Evolutionary conservation across 2,888 invertebrate species (phyloP).

Genomic region (Platerodrilus igneus): DNA sequence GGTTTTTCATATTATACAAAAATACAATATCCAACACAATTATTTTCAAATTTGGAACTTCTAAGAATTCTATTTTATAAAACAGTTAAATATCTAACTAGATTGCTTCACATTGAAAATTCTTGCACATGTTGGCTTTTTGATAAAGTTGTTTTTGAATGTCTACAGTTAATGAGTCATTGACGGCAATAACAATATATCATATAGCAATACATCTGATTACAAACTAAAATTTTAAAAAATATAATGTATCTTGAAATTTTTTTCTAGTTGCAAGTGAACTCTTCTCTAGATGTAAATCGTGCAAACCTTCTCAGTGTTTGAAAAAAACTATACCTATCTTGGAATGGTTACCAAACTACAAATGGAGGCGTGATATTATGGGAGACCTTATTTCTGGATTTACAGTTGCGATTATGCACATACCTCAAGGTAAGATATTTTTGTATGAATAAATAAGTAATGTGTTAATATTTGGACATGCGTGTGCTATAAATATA

Average conservation of each 20-base stretch:
- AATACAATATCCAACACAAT: no score
- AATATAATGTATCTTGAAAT: constrained; percentile 4
- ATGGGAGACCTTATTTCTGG: constrained; percentile 74
- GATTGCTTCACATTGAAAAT: no score
- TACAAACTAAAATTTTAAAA: background rate
- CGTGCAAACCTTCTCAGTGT: constrained; percentile 25
- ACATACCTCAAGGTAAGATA: constrained; percentile 72
- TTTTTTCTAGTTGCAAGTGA: constrained; percentile 17
- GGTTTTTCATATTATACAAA: no score
- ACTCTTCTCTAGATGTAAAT: constrained; percentile 15
- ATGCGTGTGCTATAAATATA: no score
- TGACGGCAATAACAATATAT: no score
- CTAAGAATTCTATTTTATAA: no score
- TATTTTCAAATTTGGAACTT: no score
- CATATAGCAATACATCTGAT: background rate
- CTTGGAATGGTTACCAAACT: constrained; percentile 59
- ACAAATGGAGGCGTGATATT: constrained; percentile 57
- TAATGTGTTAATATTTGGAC: background rate
- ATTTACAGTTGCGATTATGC: constrained; percentile 78
- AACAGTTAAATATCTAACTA: no score
- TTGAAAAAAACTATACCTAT: constrained; percentile 50
- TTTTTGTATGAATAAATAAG: no score
- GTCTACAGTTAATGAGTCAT: no score
- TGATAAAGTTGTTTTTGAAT: no score
- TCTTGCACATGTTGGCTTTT: no score